Evolutionary conservation across 2,797 vertebrate species (phyloP).

Genomic region (Lagothrix lagotricha): DNA sequence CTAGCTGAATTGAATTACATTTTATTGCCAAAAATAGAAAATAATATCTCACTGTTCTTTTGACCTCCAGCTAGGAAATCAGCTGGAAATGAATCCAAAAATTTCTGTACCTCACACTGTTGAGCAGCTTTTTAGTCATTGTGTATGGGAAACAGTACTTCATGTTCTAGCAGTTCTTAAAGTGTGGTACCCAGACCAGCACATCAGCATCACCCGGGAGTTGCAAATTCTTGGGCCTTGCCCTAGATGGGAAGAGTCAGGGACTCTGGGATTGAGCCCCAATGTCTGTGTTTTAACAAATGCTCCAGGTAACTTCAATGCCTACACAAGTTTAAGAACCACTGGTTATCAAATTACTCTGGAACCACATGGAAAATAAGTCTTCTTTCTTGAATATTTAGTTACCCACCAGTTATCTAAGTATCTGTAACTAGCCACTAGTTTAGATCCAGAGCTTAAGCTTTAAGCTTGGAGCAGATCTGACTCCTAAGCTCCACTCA

Average conservation of each 20-base stretch:
- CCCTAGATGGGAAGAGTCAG: neutral
- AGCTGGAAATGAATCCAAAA: neutral
- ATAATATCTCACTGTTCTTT: neutral
- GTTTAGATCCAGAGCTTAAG: neutral
- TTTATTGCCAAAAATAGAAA: neutral
- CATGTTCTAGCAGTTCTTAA: neutral
- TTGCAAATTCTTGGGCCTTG: neutral
- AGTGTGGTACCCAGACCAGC: neutral
- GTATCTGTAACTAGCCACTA: no score
- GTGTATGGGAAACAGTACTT: neutral
- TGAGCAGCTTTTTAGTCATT: neutral
- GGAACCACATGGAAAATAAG: no score
- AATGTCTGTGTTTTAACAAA: neutral
- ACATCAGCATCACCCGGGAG: neutral
- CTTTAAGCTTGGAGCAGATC: neutral
- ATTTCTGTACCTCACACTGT: neutral
- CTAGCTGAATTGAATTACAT: neutral
- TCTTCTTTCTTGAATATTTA: no score
- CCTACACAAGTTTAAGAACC: neutral
- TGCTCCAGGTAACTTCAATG: neutral
- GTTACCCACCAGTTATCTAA: no score
- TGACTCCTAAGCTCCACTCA: neutral
- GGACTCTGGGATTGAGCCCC: accelerated
- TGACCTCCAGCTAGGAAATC: neutral
- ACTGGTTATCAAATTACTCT: neutral